phyloP scores from a whole-genome alignment of 2,797 vertebrate genomes.

The Podargus strigoides region DNA sequence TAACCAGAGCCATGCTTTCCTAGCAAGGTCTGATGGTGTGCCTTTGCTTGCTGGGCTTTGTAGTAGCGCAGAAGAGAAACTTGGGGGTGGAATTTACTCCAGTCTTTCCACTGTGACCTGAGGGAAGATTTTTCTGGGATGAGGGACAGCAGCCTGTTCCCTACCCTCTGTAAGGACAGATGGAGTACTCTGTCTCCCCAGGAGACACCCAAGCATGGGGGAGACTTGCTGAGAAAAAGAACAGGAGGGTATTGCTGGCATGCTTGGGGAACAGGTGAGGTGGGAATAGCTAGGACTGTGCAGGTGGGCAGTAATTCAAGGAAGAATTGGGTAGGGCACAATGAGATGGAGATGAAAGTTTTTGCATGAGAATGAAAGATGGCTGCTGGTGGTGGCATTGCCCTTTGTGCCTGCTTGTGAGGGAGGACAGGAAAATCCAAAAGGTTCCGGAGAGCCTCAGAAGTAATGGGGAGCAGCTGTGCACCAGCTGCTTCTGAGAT shows the following conservation, averaged over 20 bases:
- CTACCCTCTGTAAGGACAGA: neutral
- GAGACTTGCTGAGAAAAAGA: neutral
- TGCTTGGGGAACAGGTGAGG: neutral
- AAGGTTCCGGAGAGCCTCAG: neutral
- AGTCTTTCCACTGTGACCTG: neutral
- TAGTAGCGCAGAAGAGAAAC: neutral
- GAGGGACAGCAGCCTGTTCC: neutral
- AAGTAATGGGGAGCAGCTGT: conserved; percentile 33
- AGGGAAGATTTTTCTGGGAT: neutral
- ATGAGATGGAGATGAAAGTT: neutral
- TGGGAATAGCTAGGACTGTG: neutral
- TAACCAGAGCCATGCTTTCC: neutral
- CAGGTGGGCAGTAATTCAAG: neutral
- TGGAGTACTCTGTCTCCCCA: neutral
- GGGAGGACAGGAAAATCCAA: neutral
- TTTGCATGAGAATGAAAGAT: neutral
- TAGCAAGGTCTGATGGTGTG: neutral
- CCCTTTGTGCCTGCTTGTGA: neutral
- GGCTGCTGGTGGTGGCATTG: neutral
- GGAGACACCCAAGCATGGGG: neutral
- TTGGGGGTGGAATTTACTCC: neutral
- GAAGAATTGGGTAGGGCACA: neutral
- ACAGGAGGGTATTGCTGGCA: rapidly evolving
- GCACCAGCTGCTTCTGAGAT: conserved; percentile 37
- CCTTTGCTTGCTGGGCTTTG: neutral